Evolutionary conservation across 37 sponge, comb jelly and placozoan genomes (phyloP).

Genomic region (Chondrilla cf. caribensis): DNA sequence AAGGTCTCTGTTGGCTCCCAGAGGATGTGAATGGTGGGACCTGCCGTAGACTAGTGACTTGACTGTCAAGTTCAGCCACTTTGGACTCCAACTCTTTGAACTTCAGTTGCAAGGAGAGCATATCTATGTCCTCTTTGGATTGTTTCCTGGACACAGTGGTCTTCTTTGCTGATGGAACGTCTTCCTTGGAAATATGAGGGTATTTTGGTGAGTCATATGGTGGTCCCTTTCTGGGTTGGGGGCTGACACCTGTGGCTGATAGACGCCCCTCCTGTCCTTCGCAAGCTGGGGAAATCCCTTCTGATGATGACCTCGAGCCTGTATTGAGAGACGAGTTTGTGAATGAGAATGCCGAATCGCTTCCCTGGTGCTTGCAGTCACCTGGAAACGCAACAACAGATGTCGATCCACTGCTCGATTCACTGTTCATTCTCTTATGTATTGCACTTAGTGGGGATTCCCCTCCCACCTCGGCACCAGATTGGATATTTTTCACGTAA

Average conservation of each 20-base stretch:
- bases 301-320: constrained; percentile 7
- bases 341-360: constrained; percentile 19
- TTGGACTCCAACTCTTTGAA: background rate
- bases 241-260: background rate
- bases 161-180: background rate
- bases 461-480: background rate
- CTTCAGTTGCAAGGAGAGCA: background rate
- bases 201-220: background rate
- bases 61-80: constrained; percentile 11
- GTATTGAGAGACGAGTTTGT: constrained; percentile 19
- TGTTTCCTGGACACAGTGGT: background rate
- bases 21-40: background rate
- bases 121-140: background rate
- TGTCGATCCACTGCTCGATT: constrained; percentile 6
- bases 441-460: constrained; percentile 6
- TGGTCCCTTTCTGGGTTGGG: background rate
- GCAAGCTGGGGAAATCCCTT: background rate
- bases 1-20: background rate
- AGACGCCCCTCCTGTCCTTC: background rate
- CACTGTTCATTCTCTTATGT: constrained; percentile 19
- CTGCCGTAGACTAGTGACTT: background rate
- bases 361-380: background rate
- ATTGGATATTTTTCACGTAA: no score
- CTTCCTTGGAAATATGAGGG: background rate
- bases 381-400: background rate